Conservation (phyloP, 2,113 vertebrate genomes). For the Engystomops pustulosus region DNA sequence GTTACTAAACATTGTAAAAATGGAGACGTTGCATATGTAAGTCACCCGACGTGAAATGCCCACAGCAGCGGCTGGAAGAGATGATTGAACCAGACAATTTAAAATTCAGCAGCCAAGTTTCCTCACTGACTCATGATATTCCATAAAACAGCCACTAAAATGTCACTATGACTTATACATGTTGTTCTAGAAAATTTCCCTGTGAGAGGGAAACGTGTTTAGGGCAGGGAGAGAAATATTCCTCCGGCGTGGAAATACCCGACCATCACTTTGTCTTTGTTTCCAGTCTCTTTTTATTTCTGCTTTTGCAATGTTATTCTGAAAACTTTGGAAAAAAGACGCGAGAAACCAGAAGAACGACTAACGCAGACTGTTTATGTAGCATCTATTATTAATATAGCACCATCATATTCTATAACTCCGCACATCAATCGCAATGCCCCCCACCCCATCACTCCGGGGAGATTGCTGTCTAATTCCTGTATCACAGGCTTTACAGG, state of each 20-base stretch:
- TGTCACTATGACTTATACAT: constrained; percentile 52
- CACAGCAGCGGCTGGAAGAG: constrained; percentile 33
- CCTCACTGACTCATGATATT: constrained; percentile 47
- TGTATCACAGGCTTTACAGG: not conserved
- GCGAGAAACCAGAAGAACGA: not conserved
- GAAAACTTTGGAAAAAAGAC: constrained; percentile 1
- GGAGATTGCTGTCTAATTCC: not conserved
- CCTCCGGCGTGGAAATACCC: constrained; percentile 29
- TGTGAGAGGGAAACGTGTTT: constrained; percentile 43
- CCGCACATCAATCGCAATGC: not conserved
- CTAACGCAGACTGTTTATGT: not conserved
- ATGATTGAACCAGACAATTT: constrained; percentile 57
- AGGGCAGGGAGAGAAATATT: constrained; percentile 50
- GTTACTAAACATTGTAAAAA: constrained; percentile 24
- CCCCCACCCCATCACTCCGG: too few species aligned
- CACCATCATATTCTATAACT: not conserved
- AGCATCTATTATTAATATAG: not conserved
- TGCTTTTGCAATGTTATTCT: constrained; percentile 1
- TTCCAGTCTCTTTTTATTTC: constrained; percentile 12
- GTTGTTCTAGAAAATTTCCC: constrained; percentile 56
- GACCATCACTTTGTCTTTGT: constrained; percentile 42
- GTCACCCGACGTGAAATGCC: constrained; percentile 18
- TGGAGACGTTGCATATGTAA: constrained; percentile 30
- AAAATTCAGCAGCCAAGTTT: constrained; percentile 47
- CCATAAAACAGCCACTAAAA: constrained; percentile 56